These are phyloP conservation scores for Agapornis roseicollis DNA, from an alignment of 2,113 vertebrate genomes.

Conservation along the genomic window DNA sequence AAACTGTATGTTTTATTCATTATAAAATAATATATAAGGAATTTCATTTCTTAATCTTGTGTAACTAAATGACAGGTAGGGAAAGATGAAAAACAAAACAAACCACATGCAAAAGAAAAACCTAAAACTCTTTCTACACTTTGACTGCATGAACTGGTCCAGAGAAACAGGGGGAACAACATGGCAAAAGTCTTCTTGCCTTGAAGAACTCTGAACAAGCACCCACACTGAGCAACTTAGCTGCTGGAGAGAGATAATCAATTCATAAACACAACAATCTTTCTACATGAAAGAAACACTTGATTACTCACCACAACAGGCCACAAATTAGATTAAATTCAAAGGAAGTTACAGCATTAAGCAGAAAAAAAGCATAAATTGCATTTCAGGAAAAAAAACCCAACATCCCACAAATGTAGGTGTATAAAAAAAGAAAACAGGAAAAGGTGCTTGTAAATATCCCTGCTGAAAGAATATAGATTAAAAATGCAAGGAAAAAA, in stretches of 20 bases:
- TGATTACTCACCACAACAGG: slow-evolving; percentile 9
- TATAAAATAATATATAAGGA: background rate
- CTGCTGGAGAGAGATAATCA: background rate
- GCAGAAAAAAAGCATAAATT: background rate
- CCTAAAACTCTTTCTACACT: background rate
- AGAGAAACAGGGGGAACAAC: background rate
- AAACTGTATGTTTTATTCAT: background rate
- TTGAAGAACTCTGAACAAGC: background rate
- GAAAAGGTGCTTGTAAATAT: background rate
- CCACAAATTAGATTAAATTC: background rate
- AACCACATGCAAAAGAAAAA: background rate
- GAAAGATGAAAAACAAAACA: background rate
- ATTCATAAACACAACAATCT: background rate
- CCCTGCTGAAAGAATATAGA: background rate
- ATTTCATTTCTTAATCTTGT: background rate
- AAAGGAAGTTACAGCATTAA: background rate
- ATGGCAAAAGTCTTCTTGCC: background rate
- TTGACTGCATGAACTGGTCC: background rate
- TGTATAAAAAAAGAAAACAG: background rate
- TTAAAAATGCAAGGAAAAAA: background rate
- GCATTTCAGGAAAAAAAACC: background rate
- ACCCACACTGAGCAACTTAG: background rate
- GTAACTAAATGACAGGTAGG: background rate
- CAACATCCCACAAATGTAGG: background rate
- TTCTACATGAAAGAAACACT: background rate